phyloP scores from a whole-genome alignment of 2,888 invertebrate species.

The Ichneumoninae sp. region DNA sequence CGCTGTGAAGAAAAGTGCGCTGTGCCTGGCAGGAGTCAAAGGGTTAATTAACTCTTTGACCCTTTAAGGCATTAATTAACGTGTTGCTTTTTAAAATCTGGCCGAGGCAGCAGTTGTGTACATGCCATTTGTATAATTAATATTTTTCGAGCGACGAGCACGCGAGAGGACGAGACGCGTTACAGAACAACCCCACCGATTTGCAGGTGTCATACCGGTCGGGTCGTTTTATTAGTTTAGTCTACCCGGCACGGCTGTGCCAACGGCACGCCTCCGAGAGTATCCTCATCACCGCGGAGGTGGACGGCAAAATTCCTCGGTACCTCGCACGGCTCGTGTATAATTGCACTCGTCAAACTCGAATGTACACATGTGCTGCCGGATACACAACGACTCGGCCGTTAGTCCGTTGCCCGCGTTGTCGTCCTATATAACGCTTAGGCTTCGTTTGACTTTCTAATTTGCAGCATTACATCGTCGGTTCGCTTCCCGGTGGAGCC shows the following conservation, averaged over 20 bases:
- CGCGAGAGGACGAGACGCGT: constrained; percentile 43
- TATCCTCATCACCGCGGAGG: constrained; percentile 64
- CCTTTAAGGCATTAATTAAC: constrained; percentile 18
- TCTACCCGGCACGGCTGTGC: constrained; percentile 62
- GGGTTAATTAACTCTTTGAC: constrained; percentile 4
- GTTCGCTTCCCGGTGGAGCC: constrained; percentile 11
- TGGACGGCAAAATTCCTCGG: constrained; percentile 59
- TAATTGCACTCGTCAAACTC: constrained; percentile 71
- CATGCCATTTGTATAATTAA: constrained; percentile 15
- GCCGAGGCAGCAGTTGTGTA: background rate
- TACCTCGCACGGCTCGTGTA: constrained; percentile 54
- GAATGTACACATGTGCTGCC: constrained; percentile 61
- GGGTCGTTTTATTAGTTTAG: constrained; percentile 63
- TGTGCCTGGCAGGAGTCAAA: background rate
- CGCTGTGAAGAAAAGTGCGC: background rate
- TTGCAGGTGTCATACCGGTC: constrained; percentile 60
- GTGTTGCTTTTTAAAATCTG: constrained; percentile 23
- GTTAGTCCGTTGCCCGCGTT: constrained; percentile 37
- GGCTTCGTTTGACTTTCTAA: constrained; percentile 72
- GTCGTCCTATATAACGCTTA: constrained; percentile 64
- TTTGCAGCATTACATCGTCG: constrained; percentile 62
- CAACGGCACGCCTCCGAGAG: constrained; percentile 59
- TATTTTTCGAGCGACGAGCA: constrained; percentile 42
- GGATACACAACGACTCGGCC: constrained; percentile 31
- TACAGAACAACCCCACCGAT: constrained; percentile 37